These are phyloP conservation scores for Bombus pyrosoma DNA, from an alignment of 1,140 invertebrate species.

Conservation along the genomic window DNA sequence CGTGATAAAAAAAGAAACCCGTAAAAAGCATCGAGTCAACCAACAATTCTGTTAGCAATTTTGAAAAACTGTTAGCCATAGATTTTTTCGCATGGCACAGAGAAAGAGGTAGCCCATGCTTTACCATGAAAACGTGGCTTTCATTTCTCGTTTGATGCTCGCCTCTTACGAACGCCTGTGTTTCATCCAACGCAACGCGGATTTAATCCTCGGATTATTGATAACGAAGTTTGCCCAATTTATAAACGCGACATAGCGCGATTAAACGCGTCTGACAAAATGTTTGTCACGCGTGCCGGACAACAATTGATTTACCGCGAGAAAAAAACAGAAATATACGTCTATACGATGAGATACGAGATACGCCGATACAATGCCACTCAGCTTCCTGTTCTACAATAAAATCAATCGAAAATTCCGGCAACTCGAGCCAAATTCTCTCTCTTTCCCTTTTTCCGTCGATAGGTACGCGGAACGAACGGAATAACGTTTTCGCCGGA, in stretches of 20 bases:
- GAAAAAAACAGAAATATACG: not conserved
- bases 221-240: slow-evolving; percentile 44
- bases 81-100: not conserved
- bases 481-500: not conserved
- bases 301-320: not conserved
- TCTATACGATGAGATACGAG: not conserved
- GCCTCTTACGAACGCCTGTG: not conserved
- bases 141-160: slow-evolving; percentile 8
- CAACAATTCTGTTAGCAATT: not conserved
- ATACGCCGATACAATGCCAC: not conserved
- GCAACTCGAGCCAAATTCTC: not conserved
- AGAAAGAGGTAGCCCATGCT: not conserved
- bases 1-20: not conserved
- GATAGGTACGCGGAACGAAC: not conserved
- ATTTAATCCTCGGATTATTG: slow-evolving; percentile 38
- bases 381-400: not conserved
- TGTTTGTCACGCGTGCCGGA: slow-evolving; percentile 13
- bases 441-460: not conserved
- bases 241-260: slow-evolving; percentile 19
- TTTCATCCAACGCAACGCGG: not conserved
- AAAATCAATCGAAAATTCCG: not conserved
- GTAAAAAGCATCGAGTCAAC: not conserved
- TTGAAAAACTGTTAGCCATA: too few relatives aligned
- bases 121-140: not conserved
- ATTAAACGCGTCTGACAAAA: slow-evolving; percentile 30